Evolutionary conservation across 2,888 invertebrate species (phyloP).

Genomic region (Gandaritis pyraliata): DNA sequence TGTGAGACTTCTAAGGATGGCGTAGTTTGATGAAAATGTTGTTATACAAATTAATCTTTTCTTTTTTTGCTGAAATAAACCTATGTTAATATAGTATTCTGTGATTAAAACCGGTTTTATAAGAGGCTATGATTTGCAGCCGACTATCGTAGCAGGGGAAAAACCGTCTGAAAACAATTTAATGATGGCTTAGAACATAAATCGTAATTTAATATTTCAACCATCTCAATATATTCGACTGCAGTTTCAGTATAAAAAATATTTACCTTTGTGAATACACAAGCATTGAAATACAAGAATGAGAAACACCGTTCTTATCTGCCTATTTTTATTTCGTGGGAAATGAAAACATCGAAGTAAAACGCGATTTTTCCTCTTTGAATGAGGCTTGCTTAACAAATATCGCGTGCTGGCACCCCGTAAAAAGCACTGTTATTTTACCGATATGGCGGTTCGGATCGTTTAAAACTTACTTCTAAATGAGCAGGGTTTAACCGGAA

Average conservation of each 20-base stretch:
- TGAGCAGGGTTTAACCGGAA: constrained; percentile 47
- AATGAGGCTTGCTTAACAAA: constrained; percentile 40
- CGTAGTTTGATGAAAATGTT: neutral
- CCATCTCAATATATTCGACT: too few relatives aligned
- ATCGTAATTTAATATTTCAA: too few relatives aligned
- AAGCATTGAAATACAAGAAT: constrained; percentile 14
- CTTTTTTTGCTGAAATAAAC: too few relatives aligned
- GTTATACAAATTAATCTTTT: neutral
- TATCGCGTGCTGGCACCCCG: constrained; percentile 51
- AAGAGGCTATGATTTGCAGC: too few relatives aligned
- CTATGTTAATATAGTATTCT: too few relatives aligned
- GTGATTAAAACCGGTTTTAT: too few relatives aligned
- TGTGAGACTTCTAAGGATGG: constrained; percentile 3
- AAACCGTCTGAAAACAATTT: too few relatives aligned
- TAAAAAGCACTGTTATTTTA: constrained; percentile 50
- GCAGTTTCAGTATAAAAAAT: too few relatives aligned
- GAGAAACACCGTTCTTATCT: constrained; percentile 19
- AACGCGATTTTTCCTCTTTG: constrained; percentile 28
- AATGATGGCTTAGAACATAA: too few relatives aligned
- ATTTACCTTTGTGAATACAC: neutral
- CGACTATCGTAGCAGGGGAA: too few relatives aligned
- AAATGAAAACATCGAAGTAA: constrained; percentile 28
- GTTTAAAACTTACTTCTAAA: constrained; percentile 57
- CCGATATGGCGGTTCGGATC: constrained; percentile 39
- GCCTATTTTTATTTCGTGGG: constrained; percentile 16